Percentiles rank a stretch among this genome's conserved stretches.
Evolutionary conservation across 1,140 invertebrate genomes (phyloP).

Genomic region (Aphis craccivora): DNA sequence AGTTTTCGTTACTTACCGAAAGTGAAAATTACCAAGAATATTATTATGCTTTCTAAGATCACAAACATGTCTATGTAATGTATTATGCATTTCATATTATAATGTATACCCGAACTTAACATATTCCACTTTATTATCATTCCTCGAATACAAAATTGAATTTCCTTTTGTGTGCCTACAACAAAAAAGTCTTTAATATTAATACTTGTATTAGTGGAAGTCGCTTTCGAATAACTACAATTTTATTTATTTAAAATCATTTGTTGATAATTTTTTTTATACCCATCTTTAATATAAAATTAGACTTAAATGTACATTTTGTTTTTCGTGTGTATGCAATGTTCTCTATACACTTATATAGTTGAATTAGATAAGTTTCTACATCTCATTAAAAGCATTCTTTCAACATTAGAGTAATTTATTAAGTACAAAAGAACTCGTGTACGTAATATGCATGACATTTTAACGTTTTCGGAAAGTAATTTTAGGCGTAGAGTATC

Average conservation of each 20-base stretch:
- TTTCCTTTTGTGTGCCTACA: not conserved
- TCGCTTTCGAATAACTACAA: not conserved
- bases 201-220: not conserved
- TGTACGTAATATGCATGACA: not conserved
- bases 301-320: not conserved
- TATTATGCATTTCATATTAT: not conserved
- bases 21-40: not conserved
- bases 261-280: not conserved
- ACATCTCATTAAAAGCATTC: slow-evolving; percentile 8
- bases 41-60: slow-evolving; percentile 7
- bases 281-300: not conserved
- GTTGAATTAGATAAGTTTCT: not conserved
- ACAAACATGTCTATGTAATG: not conserved
- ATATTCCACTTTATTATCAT: not conserved
- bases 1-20: not conserved
- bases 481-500: not conserved
- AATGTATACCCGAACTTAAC: not conserved
- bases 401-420: not conserved
- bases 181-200: not conserved
- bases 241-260: not conserved
- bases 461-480: not conserved
- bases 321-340: not conserved
- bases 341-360: not conserved
- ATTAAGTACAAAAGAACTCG: not conserved
- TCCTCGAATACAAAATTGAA: not conserved